phyloP scores from a whole-genome alignment of 2,888 invertebrate genomes.

The Spodoptera exigua region DNA sequence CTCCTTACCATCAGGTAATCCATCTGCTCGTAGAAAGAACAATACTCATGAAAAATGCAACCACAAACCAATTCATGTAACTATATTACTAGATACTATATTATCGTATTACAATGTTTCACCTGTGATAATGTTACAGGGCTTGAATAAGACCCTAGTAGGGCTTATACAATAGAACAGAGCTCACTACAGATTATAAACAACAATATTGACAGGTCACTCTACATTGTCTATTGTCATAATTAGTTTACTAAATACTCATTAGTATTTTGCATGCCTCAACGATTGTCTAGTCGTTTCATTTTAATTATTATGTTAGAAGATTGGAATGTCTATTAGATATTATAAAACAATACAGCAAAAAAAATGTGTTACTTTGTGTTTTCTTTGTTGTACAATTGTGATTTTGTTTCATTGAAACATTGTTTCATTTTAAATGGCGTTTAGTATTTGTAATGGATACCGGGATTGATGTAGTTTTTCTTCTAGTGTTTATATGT shows the following conservation, averaged over 20 bases:
- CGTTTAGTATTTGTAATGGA: no score
- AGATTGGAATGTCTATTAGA: slow-evolving; percentile 55
- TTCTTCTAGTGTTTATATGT: no score
- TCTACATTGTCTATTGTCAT: slow-evolving; percentile 45
- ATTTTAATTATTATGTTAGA: slow-evolving; percentile 51
- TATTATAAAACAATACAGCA: slow-evolving; percentile 55
- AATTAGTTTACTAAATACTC: slow-evolving; percentile 56
- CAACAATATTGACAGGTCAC: slow-evolving; percentile 56
- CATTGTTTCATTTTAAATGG: slow-evolving; percentile 9
- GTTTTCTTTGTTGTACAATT: slow-evolving; percentile 35
- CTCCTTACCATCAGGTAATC: no score
- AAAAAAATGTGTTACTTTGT: slow-evolving; percentile 16
- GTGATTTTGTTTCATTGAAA: slow-evolving; percentile 35
- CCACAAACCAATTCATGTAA: no score
- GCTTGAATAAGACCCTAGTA: slow-evolving; percentile 63
- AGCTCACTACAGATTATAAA: slow-evolving; percentile 32
- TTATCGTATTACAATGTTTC: slow-evolving; percentile 43
- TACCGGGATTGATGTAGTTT: no score
- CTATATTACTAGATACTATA: slow-evolving; percentile 25
- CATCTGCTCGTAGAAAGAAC: no score
- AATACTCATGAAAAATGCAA: no score
- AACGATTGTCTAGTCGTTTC: slow-evolving; percentile 49
- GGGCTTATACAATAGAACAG: slow-evolving; percentile 53
- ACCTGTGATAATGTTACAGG: slow-evolving; percentile 45
- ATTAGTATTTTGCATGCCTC: slow-evolving; percentile 50